A percentile compares a stretch with the other conserved stretches of the same genome.
Conservation (phyloP, 2,113 vertebrate genomes). For the Thinocorus orbignyianus region DNA sequence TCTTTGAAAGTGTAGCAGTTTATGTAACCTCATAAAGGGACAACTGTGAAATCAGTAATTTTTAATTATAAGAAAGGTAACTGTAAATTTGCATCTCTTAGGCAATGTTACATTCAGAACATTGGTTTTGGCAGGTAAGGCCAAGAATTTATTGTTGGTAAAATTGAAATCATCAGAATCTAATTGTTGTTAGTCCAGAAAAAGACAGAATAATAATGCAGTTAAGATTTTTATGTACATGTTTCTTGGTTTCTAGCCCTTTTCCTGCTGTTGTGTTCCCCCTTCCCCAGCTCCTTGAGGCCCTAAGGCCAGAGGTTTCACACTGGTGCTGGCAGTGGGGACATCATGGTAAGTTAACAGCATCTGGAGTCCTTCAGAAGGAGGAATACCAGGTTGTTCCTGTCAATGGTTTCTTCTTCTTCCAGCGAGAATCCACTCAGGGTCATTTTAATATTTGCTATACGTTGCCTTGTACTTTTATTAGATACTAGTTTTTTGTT, state of each 20-base stretch:
- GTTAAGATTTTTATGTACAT: neutral
- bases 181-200: neutral
- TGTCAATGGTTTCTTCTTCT: neutral
- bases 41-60: neutral
- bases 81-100: neutral
- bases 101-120: neutral
- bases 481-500: neutral
- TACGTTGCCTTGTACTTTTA: neutral
- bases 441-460: neutral
- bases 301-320: neutral
- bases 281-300: neutral
- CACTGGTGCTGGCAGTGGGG: neutral
- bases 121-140: neutral
- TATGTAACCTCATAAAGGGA: neutral
- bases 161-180: neutral
- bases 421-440: neutral
- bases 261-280: neutral
- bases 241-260: neutral
- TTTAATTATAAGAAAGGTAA: neutral
- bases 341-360: rapidly evolving
- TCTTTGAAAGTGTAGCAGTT: neutral
- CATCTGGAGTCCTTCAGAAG: neutral
- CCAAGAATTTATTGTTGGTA: neutral
- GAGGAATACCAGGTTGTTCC: neutral
- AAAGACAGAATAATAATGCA: neutral